Evolutionary conservation across 53 echinoderm and acorn worm genomes (phyloP), one percentile per base, ranked within the genome.

Genomic region (Holothuria leucospilota): DNA sequence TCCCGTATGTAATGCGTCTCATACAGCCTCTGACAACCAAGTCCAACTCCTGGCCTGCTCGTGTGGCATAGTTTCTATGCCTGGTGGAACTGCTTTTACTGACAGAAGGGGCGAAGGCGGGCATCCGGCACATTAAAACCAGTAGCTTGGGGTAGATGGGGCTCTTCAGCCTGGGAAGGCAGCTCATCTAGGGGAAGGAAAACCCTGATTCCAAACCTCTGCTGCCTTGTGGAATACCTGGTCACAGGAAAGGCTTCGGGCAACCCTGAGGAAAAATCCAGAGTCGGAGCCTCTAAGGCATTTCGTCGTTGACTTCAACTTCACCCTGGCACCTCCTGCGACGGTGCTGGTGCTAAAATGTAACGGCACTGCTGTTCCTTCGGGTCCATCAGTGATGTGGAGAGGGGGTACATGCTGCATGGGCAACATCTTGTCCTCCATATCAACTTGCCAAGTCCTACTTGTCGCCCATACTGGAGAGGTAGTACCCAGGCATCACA

Each of bases 311-410:
- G 20, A 18, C 21, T 34, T 14, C 20, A 24, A 59, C 18, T 63
- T 60, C 75, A 7, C 73, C 90, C 73, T 73, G 84, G 90, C 91
- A 91, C 56, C 93, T 88, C 86, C 88, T 94, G 85, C 82, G 89
- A 87, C 77, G 70, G 59, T 78, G 20, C 81, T 86, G 86, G 77
- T 92, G 75, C 90, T 6, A 90, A 86, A 92, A 75, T 89, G 89
- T 84, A 86, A n/a, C 62, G 56, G 16, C 85, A 49, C 25, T 52
- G 78, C 52, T 49, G 0, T 71, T 94, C 91, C 91, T 82, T 49
- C 89, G 84, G 84, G 71, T 51, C 26, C 72, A 87, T 56, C 67
- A 80, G 89, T 34, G 71, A 91, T 71, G 81, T 53, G 69, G 91
- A 91, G 89, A 94, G 91, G 86, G 87, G 79, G 89, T 42, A 34